phyloP scores from a whole-genome alignment of 2,888 invertebrate species.

The Pelosia muscerda region DNA sequence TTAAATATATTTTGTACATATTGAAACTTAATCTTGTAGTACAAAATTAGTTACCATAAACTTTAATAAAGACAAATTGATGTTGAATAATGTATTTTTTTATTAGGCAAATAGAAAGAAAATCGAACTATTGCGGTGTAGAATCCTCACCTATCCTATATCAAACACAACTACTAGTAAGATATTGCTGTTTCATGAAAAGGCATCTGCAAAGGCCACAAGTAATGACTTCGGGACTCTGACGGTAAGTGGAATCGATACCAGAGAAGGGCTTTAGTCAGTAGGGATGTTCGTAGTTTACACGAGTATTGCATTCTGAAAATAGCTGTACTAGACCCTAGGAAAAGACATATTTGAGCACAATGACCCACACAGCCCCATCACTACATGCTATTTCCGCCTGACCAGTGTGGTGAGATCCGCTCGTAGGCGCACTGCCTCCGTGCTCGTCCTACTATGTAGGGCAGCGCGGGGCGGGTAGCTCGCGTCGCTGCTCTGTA shows the following conservation, averaged over 20 bases:
- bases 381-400: no score
- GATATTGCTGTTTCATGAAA: background rate
- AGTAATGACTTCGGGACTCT: background rate
- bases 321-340: no score
- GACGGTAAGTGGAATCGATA: background rate
- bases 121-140: background rate
- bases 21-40: constrained; percentile 82
- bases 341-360: no score
- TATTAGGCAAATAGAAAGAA: constrained; percentile 1
- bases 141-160: background rate
- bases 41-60: constrained; percentile 82
- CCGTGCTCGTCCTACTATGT: no score
- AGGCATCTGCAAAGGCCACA: background rate
- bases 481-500: no score
- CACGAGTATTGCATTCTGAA: no score
- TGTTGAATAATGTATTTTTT: constrained; percentile 65
- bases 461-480: no score
- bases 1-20: constrained; percentile 79
- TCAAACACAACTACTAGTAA: background rate
- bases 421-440: no score
- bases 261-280: background rate
- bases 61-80: constrained; percentile 85
- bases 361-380: no score
- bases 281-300: background rate
- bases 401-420: no score